A percentile compares a stretch with the other conserved stretches of the same genome.
phyloP scores from a whole-genome alignment of 1,140 invertebrate species.

The Lepidurus arcticus region DNA sequence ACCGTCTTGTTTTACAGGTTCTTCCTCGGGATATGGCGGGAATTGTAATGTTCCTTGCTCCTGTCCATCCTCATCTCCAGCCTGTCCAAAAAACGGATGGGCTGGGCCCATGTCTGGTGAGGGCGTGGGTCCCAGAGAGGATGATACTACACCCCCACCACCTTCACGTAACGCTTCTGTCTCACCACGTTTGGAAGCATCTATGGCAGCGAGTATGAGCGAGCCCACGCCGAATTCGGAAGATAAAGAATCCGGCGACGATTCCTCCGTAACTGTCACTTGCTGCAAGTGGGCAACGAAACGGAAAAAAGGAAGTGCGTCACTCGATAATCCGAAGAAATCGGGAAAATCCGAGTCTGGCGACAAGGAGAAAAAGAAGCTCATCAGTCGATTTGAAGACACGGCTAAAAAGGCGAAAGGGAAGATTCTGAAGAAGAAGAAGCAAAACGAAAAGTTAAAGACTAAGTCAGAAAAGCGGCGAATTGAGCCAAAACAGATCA shows the following conservation, averaged over 20 bases:
- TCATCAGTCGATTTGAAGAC: slow-evolving; percentile 33
- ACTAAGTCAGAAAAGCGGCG: slow-evolving; percentile 32
- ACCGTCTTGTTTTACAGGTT: slow-evolving; percentile 35
- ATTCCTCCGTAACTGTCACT: slow-evolving; percentile 15
- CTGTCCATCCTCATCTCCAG: slow-evolving; percentile 70
- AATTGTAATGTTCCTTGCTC: slow-evolving; percentile 48
- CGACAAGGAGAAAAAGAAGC: slow-evolving; percentile 35
- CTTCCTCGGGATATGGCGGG: neutral
- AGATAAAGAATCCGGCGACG: slow-evolving; percentile 12
- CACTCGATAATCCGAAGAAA: neutral
- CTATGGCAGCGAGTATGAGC: slow-evolving; percentile 16
- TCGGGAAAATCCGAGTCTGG: neutral
- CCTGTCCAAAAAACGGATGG: slow-evolving; percentile 94
- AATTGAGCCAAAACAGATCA: slow-evolving; percentile 26
- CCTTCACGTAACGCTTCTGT: slow-evolving; percentile 1
- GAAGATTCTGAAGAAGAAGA: slow-evolving; percentile 36
- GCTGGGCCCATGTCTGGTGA: slow-evolving; percentile 89
- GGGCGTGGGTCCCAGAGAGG: slow-evolving; percentile 58
- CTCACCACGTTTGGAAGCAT: slow-evolving; percentile 2
- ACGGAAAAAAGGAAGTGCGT: neutral
- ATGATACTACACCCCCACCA: slow-evolving; percentile 43
- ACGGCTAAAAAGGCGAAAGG: slow-evolving; percentile 35
- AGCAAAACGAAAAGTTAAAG: slow-evolving; percentile 35
- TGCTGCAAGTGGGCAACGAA: slow-evolving; percentile 16
- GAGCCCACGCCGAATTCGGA: slow-evolving; percentile 9